phyloP scores from a whole-genome alignment of 2,113 vertebrate species.

The Heterocephalus glaber region DNA sequence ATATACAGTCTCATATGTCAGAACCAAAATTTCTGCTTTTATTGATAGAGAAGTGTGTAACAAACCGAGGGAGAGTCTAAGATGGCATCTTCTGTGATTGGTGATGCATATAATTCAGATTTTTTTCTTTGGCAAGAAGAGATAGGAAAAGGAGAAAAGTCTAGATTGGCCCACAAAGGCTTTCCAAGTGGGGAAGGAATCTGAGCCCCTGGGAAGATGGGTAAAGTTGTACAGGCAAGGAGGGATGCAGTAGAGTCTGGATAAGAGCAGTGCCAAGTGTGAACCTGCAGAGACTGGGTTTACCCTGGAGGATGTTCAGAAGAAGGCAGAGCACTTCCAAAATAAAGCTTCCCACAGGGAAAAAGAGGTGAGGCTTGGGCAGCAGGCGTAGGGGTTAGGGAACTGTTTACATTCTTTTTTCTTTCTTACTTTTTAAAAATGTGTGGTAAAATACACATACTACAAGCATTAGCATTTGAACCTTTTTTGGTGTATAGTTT shows the following conservation, averaged over 20 bases:
- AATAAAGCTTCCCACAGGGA: not conserved
- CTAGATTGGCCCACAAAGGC: not conserved
- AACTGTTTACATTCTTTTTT: constrained; percentile 6
- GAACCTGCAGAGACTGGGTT: not conserved
- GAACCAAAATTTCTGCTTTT: not conserved
- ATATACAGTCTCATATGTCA: not conserved
- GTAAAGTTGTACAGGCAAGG: not conserved
- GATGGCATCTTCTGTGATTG: not conserved
- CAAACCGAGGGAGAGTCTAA: not conserved
- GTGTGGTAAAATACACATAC: not conserved
- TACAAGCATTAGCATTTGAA: not conserved
- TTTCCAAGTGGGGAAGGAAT: not conserved
- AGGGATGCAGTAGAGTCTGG: not conserved
- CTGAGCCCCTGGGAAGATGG: not conserved
- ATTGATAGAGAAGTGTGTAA: not conserved
- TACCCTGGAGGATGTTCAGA: not conserved
- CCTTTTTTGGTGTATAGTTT: not conserved
- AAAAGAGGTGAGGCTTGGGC: not conserved
- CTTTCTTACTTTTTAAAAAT: not conserved
- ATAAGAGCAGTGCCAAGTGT: not conserved
- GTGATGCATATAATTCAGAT: not conserved
- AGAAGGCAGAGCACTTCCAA: not conserved
- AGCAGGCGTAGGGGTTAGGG: not conserved
- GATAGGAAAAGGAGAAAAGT: not conserved
- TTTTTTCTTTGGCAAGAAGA: constrained; percentile 10